phyloP scores from a whole-genome alignment of 2,797 vertebrate genomes.

The Cebuella pygmaea region DNA sequence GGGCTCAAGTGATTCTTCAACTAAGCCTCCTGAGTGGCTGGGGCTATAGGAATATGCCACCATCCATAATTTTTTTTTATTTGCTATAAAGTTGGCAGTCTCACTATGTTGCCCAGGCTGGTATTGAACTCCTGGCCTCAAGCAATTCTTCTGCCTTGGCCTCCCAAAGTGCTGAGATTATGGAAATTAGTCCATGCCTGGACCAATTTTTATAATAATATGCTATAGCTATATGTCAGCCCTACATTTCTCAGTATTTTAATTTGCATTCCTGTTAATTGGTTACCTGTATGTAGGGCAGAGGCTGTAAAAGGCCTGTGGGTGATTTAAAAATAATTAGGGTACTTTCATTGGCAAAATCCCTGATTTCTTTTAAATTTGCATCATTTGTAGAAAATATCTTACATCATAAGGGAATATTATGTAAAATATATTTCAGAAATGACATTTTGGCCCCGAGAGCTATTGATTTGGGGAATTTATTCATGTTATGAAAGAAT shows the following conservation, averaged over 20 bases:
- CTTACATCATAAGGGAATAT: not conserved
- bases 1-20: not conserved
- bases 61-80: not conserved
- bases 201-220: not conserved
- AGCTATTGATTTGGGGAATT: not conserved
- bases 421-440: not conserved
- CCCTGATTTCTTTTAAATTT: not conserved
- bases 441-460: not conserved
- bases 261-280: not conserved
- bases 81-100: not conserved
- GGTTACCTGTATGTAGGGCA: not conserved
- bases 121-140: not conserved
- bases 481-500: not conserved
- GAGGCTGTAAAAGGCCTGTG: not conserved
- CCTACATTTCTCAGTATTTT: not conserved
- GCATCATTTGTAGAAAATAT: not conserved
- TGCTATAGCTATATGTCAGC: not conserved
- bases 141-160: not conserved
- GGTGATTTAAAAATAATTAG: not conserved
- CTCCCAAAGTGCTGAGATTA: not conserved
- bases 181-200: not conserved
- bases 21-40: not conserved
- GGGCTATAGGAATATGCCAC: not conserved
- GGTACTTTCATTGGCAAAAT: not conserved
- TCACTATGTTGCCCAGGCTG: not conserved